Conservation (phyloP, 2,797 vertebrate species). For the Brotula barbata region DNA sequence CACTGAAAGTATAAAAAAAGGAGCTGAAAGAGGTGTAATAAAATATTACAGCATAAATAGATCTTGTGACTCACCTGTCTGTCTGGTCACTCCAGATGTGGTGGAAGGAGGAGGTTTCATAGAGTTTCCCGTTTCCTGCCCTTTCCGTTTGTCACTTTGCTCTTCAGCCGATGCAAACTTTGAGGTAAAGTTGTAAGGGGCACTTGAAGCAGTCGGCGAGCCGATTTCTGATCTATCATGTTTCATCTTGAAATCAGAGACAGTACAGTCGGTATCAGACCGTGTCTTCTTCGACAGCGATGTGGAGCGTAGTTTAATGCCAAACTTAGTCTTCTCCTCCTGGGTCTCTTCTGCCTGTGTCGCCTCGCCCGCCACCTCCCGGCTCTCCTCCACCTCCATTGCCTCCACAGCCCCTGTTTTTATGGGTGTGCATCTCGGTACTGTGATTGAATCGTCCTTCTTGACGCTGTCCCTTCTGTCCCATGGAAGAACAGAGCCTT, state of each 20-base stretch:
- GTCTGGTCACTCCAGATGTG: conserved; percentile 28
- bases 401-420: conserved; percentile 9
- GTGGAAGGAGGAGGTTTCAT: conserved; percentile 71
- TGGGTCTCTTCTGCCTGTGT: conserved; percentile 58
- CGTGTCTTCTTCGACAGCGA: conserved; percentile 81
- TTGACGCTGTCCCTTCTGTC: conserved; percentile 53
- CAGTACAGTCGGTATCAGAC: conserved; percentile 55
- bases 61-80: conserved; percentile 64
- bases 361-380: conserved; percentile 53
- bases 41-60: background rate
- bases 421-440: conserved; percentile 18
- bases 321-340: conserved; percentile 79
- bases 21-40: no score
- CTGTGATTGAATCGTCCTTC: conserved; percentile 40
- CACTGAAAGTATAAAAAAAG: no score
- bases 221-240: conserved; percentile 74
- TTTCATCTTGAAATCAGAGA: conserved; percentile 71
- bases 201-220: conserved; percentile 9
- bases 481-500: conserved; percentile 25
- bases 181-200: conserved; percentile 46
- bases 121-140: conserved; percentile 49
- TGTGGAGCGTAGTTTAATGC: conserved; percentile 88
- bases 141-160: conserved; percentile 31
- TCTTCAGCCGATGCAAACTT: conserved; percentile 54
- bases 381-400: conserved; percentile 37